phyloP scores from a whole-genome alignment of 2,888 invertebrate species.

The Ceraclea dissimilis region DNA sequence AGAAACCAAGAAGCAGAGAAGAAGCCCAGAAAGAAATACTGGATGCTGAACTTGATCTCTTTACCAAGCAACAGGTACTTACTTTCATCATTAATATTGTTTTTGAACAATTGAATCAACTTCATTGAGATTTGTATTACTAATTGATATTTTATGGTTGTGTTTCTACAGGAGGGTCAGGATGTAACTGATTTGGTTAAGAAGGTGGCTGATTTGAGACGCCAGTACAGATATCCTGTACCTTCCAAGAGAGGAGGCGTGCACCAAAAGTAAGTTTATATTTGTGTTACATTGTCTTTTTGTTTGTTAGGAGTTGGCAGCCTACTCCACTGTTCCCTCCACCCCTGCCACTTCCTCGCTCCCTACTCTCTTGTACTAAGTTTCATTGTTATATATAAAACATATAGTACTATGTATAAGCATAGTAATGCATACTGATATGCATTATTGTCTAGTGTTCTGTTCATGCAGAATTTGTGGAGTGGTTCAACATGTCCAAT shows the following conservation, averaged over 20 bases:
- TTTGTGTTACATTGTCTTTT: too few species aligned
- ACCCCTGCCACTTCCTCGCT: too few species aligned
- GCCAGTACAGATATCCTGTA: conserved; percentile 43
- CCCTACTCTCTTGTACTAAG: too few species aligned
- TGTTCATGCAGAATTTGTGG: too few species aligned
- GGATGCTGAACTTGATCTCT: conserved; percentile 85
- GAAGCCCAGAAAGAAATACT: conserved; percentile 83
- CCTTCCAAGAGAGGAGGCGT: conserved; percentile 33
- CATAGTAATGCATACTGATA: too few species aligned
- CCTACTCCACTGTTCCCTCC: too few species aligned
- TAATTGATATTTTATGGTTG: neutral
- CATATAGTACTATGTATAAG: too few species aligned
- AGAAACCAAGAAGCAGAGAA: conserved; percentile 57
- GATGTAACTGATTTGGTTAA: conserved; percentile 77
- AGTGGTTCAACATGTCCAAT: too few species aligned
- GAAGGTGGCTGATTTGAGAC: conserved; percentile 65
- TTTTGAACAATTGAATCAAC: neutral
- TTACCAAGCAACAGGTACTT: conserved; percentile 71
- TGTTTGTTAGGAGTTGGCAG: too few species aligned
- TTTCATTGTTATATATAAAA: too few species aligned
- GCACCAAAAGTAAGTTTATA: conserved; percentile 26
- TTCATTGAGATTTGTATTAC: neutral
- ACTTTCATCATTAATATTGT: neutral
- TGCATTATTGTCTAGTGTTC: too few species aligned
- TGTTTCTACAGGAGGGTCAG: conserved; percentile 57